phyloP scores from a whole-genome alignment of 1,140 invertebrate genomes.

The Orchesella cincta region DNA sequence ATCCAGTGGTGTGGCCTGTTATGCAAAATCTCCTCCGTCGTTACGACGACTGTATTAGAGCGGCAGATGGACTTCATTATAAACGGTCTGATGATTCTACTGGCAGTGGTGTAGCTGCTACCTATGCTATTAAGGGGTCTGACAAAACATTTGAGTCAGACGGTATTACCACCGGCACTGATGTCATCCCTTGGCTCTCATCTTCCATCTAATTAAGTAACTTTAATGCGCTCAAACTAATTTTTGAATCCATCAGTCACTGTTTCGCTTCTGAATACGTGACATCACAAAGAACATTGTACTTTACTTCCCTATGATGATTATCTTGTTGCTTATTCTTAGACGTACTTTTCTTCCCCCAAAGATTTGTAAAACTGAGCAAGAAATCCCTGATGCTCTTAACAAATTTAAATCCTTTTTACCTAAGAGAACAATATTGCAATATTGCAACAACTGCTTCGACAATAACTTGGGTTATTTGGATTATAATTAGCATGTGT shows the following conservation, averaged over 20 bases:
- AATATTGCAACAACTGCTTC: too few relatives aligned
- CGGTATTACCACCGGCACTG: not conserved
- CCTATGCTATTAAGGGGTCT: not conserved
- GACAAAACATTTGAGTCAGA: not conserved
- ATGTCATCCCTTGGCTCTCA: slow-evolving; percentile 13
- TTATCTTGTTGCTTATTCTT: too few relatives aligned
- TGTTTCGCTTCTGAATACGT: not conserved
- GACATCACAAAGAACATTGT: too few relatives aligned
- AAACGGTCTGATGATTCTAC: slow-evolving; percentile 36
- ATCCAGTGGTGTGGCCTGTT: slow-evolving; percentile 40
- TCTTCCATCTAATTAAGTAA: slow-evolving; percentile 15
- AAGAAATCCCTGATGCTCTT: too few relatives aligned
- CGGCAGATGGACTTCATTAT: slow-evolving; percentile 50
- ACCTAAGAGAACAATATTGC: too few relatives aligned
- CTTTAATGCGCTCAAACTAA: slow-evolving; percentile 9
- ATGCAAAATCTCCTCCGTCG: slow-evolving; percentile 38
- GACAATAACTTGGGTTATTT: too few relatives aligned
- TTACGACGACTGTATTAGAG: slow-evolving; percentile 50
- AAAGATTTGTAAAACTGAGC: too few relatives aligned
- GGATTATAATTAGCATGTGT: too few relatives aligned
- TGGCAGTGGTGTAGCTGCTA: not conserved
- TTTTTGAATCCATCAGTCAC: not conserved
- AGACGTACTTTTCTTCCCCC: too few relatives aligned
- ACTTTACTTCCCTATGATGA: too few relatives aligned
- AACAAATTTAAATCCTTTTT: too few relatives aligned